Percentiles rank a stretch among this genome's conserved stretches.
phyloP scores from a whole-genome alignment of 2,797 vertebrate species.

The Labroides dimidiatus region DNA sequence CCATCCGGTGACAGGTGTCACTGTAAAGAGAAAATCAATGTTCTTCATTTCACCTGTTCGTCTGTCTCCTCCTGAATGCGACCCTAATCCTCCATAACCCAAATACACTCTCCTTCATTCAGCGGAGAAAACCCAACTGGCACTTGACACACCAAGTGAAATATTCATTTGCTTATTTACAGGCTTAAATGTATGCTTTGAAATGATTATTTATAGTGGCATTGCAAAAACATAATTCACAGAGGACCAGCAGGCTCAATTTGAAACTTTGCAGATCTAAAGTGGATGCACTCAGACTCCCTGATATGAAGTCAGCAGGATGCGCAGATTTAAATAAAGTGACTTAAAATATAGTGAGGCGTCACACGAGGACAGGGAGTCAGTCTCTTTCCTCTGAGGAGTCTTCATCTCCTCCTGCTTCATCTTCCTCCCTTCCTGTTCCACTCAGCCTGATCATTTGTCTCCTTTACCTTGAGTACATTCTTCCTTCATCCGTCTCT shows the following conservation, averaged over 20 bases:
- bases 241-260: conserved; percentile 19
- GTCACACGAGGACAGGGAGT: conserved; percentile 25
- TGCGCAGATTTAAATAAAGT: conserved; percentile 46
- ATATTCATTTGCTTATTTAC: conserved; percentile 48
- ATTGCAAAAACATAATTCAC: conserved; percentile 39
- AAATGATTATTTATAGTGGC: conserved; percentile 37
- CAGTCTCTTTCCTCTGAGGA: conserved; percentile 46
- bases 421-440: conserved; percentile 46
- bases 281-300: conserved; percentile 12
- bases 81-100: no score
- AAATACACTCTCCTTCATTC: no score
- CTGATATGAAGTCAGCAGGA: conserved; percentile 32
- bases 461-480: conserved; percentile 71
- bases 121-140: no score
- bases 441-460: conserved; percentile 52
- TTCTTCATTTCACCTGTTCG: no score
- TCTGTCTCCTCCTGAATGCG: no score
- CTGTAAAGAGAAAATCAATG: no score
- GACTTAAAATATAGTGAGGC: conserved; percentile 33
- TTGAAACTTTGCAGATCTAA: conserved; percentile 10
- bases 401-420: conserved; percentile 61
- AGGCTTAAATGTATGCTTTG: conserved; percentile 1
- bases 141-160: background rate
- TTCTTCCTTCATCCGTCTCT: conserved; percentile 79
- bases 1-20: no score